Conservation (phyloP, 2,888 invertebrate genomes). For the Thymelicus lineola region DNA sequence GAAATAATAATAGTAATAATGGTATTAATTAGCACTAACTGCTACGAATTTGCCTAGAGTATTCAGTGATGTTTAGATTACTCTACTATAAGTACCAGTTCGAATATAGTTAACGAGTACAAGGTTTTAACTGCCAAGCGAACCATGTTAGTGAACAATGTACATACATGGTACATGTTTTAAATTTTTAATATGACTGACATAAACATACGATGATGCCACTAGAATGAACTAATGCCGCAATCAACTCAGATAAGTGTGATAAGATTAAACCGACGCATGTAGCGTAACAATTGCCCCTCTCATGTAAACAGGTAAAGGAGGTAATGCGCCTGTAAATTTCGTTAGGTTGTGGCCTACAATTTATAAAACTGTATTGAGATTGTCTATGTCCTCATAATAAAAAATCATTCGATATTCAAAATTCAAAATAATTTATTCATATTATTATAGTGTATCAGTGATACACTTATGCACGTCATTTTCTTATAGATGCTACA, state of each 20-base stretch:
- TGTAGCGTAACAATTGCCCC: neutral
- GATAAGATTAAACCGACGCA: constrained; percentile 41
- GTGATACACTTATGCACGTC: too few relatives aligned
- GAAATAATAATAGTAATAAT: too few relatives aligned
- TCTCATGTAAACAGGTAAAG: too few relatives aligned
- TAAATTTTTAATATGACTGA: constrained; percentile 27
- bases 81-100: neutral
- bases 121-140: constrained; percentile 18
- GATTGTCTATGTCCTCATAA: too few relatives aligned
- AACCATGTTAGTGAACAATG: neutral
- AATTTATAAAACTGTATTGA: too few relatives aligned
- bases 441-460: too few relatives aligned
- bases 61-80: neutral
- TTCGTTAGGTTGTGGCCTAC: too few relatives aligned
- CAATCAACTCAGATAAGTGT: constrained; percentile 41
- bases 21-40: too few relatives aligned
- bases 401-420: too few relatives aligned
- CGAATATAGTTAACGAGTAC: constrained; percentile 12
- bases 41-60: neutral
- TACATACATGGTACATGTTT: neutral
- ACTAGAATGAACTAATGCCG: constrained; percentile 21
- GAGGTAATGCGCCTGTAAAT: too few relatives aligned
- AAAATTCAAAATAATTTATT: too few relatives aligned
- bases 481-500: too few relatives aligned
- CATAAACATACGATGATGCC: constrained; percentile 23